Evolutionary conservation across 37 sponge, comb jelly and placozoan genomes (phyloP).

Genomic region (Axinella damicornis): DNA sequence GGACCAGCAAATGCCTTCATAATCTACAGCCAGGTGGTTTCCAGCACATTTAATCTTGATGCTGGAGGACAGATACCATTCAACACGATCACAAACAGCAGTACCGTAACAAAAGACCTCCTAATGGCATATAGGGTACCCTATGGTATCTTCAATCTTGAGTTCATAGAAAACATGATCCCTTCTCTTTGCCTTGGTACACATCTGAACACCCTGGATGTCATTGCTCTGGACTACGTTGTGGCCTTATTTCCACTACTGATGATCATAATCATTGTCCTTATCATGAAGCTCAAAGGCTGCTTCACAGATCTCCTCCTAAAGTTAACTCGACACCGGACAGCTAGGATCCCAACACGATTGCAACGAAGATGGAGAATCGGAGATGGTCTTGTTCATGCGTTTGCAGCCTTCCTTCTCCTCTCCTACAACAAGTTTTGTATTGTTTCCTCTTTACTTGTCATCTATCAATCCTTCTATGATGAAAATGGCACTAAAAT

Average conservation of each 20-base stretch:
- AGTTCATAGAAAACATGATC: constrained; percentile 44
- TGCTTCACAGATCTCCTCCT: too few relatives aligned
- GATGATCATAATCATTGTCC: background rate
- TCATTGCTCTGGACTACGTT: constrained; percentile 23
- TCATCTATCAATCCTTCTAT: constrained; percentile 1
- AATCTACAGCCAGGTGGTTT: constrained; percentile 32
- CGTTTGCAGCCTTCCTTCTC: constrained; percentile 56
- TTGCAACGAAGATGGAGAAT: constrained; percentile 12
- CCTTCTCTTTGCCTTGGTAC: constrained; percentile 21
- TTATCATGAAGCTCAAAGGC: background rate
- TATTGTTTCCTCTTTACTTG: constrained; percentile 29
- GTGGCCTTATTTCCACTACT: constrained; percentile 56
- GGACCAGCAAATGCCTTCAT: constrained; percentile 59
- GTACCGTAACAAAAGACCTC: background rate
- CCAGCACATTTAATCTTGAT: constrained; percentile 1
- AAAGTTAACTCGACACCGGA: too few relatives aligned
- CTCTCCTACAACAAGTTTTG: constrained; percentile 61
- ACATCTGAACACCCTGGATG: constrained; percentile 16
- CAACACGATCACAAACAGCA: background rate
- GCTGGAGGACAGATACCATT: constrained; percentile 26
- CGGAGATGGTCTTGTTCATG: constrained; percentile 27
- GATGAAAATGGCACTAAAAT: background rate
- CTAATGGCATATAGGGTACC: constrained; percentile 3
- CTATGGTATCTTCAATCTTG: constrained; percentile 52
- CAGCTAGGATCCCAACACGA: too few relatives aligned